Evolutionary conservation across 2,888 invertebrate species (phyloP), one percentile per base, ranked within the genome.

Genomic region (Bruchidius siliquastri): DNA sequence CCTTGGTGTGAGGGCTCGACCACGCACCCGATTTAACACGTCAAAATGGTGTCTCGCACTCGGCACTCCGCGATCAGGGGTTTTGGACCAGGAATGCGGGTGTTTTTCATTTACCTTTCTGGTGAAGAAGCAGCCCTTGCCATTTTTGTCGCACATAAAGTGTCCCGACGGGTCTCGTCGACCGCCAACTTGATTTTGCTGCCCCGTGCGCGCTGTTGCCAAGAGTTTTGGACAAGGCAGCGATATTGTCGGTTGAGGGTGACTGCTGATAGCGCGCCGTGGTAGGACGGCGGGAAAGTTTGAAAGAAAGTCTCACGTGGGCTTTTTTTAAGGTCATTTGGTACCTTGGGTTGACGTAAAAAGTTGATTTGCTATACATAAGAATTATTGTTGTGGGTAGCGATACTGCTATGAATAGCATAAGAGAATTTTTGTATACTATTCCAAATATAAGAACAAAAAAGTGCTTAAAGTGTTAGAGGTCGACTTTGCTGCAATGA

Each of bases 71-170:
- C 73, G 72, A 26, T 74, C 73, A 73, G 71, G 22, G 20, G 30
- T 66, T 71, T 77, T 77, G 72, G 69, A 80, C 68, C 68, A 20
- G 20, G 20, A 21, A 68, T 68, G 20, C 0, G 21, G 68, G 10
- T 68, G 68, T 13, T 76, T 80, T 79, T 80, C 74, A 83, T 83
- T 88, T 88, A 90, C 90, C 89, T 90, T 89, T 86, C 88, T 88
- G 79, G 89, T 88, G 85, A 90, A 91, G 88, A 92, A 92, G 88
- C 92, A 92, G 86, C 92, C 92, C 83, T 90, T 90, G 86, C 90
- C 90, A 87, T 90, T 90, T 88, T 90, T 90, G 88, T 92, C 92
- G 86, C 92, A 92, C 92, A 92, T 92, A 85, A 86, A 87, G 86
- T 84, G 83, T 83, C 82, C 79, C 80, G 77, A 77, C 80, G 79